These are phyloP conservation scores for Tympanuchus pallidicinctus DNA, from an alignment of 2,113 vertebrate species.

Conservation along the genomic window DNA sequence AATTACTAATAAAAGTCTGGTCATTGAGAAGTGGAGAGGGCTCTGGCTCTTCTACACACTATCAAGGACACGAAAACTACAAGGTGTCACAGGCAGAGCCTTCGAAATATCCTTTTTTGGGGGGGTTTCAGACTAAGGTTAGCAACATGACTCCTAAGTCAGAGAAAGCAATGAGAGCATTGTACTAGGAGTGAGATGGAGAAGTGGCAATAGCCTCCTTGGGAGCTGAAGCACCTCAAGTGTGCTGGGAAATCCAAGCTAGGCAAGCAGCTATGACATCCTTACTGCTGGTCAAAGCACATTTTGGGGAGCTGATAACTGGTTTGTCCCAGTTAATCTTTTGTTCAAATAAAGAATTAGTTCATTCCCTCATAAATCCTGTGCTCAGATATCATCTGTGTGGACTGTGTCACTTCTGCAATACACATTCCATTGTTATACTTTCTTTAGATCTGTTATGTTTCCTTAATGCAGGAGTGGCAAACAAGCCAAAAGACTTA, in stretches of 20 bases:
- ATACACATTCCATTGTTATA: background rate
- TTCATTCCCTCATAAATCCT: constrained; percentile 33
- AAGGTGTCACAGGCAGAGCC: background rate
- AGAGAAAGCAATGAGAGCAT: background rate
- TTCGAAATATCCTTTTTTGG: background rate
- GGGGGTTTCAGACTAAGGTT: background rate
- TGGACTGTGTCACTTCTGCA: background rate
- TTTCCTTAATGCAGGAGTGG: constrained; percentile 61
- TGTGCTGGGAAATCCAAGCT: constrained; percentile 22
- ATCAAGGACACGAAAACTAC: background rate
- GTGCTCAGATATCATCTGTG: constrained; percentile 29
- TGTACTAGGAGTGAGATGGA: background rate
- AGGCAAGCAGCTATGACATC: background rate
- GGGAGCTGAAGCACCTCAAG: background rate
- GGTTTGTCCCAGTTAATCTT: constrained; percentile 46
- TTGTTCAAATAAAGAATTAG: constrained; percentile 57
- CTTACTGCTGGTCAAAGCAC: background rate
- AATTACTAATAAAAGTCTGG: constrained; percentile 25
- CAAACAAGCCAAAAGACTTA: constrained; percentile 46
- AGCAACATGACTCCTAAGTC: background rate
- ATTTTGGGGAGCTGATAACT: background rate
- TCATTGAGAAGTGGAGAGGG: background rate
- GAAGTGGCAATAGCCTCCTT: background rate
- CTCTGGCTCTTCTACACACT: background rate
- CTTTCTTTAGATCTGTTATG: background rate